Evolutionary conservation across 2,888 invertebrate genomes (phyloP), one percentile per base, ranked within the genome.

Genomic region (Drosophila buzzatii): DNA sequence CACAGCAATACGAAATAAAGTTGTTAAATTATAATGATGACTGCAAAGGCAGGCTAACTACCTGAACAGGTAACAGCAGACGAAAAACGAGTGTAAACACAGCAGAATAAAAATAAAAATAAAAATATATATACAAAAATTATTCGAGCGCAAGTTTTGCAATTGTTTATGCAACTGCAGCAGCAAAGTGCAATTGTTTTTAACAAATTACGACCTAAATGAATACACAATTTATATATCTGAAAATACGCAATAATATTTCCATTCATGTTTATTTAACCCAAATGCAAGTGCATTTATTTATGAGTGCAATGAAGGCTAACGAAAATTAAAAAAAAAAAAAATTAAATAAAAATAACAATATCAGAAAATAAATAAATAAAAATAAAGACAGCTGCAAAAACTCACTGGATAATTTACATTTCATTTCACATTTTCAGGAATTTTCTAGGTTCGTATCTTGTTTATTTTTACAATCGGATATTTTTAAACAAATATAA

Each of bases 141-240:
- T 41, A 44, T 35, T 44, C 70, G 66, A 70, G 75, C 79, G 76
- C 76, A 81, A 61, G 58, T 82, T 70, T 76, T 72, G 76, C 66
- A 79, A 84, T 88, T 84, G 88, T 89, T 84, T 86, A 83, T 77
- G 81, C 84, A 86, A 63, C 66, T 59, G 5, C 37, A 59, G 63
- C 27, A 80, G 51, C 41, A 80, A 56, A 61, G 33, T 87, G 66
- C 70, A 89, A 70, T 84, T 85, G 70, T 73, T 69, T 71, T 73
- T 49, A 85, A 73, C 65, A 79, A 66, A 87, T 76, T 73, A 72
- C 76, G 71, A 59, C 76, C 76, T 57, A 35, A 63, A 51, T 55
- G 63, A 65, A 68, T 60, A 37, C 33, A 12, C 44, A 20, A 64
- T 49, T 47, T 56, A 45, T n/a, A 33, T 14, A n/a, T 16, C 51